Conservation (phyloP, 2,797 vertebrate species). For the Sebastes jordani region DNA sequence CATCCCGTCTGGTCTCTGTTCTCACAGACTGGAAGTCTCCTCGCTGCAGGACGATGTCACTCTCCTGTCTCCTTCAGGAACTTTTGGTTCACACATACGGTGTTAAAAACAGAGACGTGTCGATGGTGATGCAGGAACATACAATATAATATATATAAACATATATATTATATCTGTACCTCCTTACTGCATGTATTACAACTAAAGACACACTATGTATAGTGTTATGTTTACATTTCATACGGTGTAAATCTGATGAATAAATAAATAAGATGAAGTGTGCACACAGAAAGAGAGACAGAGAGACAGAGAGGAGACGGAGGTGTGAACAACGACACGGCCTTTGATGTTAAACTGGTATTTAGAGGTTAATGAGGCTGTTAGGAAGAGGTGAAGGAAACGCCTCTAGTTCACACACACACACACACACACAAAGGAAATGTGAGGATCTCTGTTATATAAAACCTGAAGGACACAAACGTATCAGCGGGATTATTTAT, state of each 20-base stretch:
- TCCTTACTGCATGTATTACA: background rate
- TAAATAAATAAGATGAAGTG: background rate
- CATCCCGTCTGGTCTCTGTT: background rate
- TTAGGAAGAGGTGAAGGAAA: conserved; percentile 69
- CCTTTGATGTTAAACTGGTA: conserved; percentile 78
- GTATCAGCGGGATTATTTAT: background rate
- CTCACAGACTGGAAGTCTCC: conserved; percentile 44
- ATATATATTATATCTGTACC: fast-evolving
- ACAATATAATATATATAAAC: too few relatives aligned
- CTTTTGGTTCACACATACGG: conserved; percentile 59
- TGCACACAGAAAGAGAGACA: background rate
- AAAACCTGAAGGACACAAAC: background rate
- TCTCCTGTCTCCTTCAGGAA: conserved; percentile 10
- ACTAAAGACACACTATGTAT: background rate
- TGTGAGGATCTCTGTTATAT: background rate
- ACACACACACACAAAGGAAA: conserved; percentile 7
- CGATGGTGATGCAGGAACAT: conserved; percentile 1
- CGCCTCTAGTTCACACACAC: conserved; percentile 28
- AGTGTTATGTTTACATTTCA: too few relatives aligned
- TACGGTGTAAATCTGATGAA: fast-evolving
- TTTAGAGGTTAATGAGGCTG: conserved; percentile 80
- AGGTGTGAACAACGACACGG: conserved; percentile 58
- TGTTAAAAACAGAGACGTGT: conserved; percentile 45
- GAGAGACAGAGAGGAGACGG: background rate
- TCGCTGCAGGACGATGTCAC: background rate